A percentile compares a stretch with the other conserved stretches of the same genome.
phyloP scores from a whole-genome alignment of 1,140 invertebrate species.

The Musca vetustissima region DNA sequence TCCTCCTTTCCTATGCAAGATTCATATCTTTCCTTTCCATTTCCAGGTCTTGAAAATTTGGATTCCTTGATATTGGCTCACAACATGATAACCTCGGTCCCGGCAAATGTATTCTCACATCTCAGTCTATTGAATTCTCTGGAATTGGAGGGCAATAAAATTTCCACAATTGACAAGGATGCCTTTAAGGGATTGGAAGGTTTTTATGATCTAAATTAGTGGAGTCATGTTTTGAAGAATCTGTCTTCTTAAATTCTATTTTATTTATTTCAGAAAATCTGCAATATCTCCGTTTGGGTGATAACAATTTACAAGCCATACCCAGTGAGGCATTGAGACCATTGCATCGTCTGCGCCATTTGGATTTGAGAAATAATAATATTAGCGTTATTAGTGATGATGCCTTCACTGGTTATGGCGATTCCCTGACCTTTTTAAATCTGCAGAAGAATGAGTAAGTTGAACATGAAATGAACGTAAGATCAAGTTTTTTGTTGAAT shows the following conservation, averaged over 20 bases:
- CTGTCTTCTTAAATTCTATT: neutral
- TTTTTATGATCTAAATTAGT: constrained; percentile 48
- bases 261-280: constrained; percentile 68
- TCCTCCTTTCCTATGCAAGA: no score
- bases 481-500: neutral
- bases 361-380: constrained; percentile 85
- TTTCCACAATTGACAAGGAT: constrained; percentile 75
- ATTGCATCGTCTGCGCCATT: constrained; percentile 80
- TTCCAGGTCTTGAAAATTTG: constrained; percentile 76
- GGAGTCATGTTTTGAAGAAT: neutral
- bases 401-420: constrained; percentile 86
- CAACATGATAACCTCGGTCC: constrained; percentile 76
- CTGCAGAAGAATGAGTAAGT: constrained; percentile 88
- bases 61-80: constrained; percentile 82
- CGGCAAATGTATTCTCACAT: constrained; percentile 77
- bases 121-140: constrained; percentile 78
- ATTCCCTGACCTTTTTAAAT: constrained; percentile 87
- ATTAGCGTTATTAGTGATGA: constrained; percentile 80
- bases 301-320: constrained; percentile 81
- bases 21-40: no score
- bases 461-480: neutral
- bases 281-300: constrained; percentile 82
- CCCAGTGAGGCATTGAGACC: constrained; percentile 78
- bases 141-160: constrained; percentile 83
- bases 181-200: constrained; percentile 85